Evolutionary conservation across 2,888 invertebrate species (phyloP).

Genomic region (Scelioninae gen. 1): DNA sequence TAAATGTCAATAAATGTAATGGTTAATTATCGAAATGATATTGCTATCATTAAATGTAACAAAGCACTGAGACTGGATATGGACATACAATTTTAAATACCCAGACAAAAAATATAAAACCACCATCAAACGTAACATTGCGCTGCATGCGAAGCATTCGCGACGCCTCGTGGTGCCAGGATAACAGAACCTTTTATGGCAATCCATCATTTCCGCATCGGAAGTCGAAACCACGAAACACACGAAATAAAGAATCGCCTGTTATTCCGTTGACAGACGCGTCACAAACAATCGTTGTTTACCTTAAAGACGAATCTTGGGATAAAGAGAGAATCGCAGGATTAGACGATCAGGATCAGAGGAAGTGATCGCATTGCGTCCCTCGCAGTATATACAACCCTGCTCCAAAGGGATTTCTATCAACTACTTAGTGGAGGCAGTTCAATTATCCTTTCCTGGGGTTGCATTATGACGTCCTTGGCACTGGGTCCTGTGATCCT

Average conservation of each 20-base stretch:
- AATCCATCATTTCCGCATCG: constrained; percentile 13
- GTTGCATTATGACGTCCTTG: constrained; percentile 60
- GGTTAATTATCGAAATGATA: constrained; percentile 9
- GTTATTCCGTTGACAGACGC: constrained; percentile 45
- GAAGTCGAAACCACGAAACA: constrained; percentile 15
- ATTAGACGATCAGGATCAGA: constrained; percentile 62
- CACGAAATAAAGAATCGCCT: constrained; percentile 30
- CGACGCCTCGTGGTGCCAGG: constrained; percentile 48
- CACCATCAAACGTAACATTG: constrained; percentile 36
- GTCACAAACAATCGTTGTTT: constrained; percentile 53
- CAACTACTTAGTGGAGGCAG: constrained; percentile 69
- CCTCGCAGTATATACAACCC: constrained; percentile 74
- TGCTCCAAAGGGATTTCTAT: constrained; percentile 77
- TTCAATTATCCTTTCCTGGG: constrained; percentile 69
- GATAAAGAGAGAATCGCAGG: constrained; percentile 69
- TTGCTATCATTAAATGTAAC: not conserved
- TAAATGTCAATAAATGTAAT: not conserved
- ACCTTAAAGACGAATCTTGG: constrained; percentile 68
- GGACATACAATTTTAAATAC: not conserved
- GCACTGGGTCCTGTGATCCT: constrained; percentile 79
- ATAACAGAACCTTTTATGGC: constrained; percentile 42
- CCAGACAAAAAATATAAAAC: not conserved
- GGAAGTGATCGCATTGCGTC: constrained; percentile 53
- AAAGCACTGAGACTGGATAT: not conserved
- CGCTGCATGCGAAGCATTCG: constrained; percentile 58